Evolutionary conservation across 2,113 vertebrate genomes (phyloP).

Genomic region (Limanda limanda): DNA sequence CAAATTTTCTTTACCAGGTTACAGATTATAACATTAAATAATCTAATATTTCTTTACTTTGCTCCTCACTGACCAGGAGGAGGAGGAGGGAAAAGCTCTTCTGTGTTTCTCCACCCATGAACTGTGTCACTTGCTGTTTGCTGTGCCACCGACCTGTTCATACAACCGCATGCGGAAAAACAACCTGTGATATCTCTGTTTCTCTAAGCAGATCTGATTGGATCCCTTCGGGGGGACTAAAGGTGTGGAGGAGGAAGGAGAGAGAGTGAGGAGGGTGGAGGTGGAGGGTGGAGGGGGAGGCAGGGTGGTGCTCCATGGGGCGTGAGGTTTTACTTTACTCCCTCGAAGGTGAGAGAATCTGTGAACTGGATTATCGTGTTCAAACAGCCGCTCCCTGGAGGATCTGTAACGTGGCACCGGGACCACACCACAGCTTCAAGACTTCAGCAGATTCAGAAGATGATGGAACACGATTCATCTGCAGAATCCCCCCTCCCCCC

Average conservation of each 20-base stretch:
- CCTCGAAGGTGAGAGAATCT: conserved; percentile 52
- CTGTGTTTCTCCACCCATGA: conserved; percentile 9
- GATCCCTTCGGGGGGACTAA: conserved; percentile 31
- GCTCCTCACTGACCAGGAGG: not conserved
- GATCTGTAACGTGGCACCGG: not conserved
- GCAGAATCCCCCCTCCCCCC: not conserved
- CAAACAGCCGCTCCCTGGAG: conserved; percentile 34
- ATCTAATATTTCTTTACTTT: not conserved
- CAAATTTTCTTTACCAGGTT: not conserved
- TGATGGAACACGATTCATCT: not conserved
- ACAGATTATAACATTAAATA: not conserved
- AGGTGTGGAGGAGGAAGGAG: conserved; percentile 9
- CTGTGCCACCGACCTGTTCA: not conserved
- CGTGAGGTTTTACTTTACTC: conserved; percentile 28
- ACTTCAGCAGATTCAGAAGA: conserved; percentile 49
- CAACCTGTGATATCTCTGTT: conserved; percentile 28
- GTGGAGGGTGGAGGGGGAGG: no score
- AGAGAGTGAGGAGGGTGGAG: not conserved
- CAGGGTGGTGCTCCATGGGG: no score
- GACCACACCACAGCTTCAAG: conserved; percentile 11
- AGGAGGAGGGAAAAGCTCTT: conserved; percentile 5
- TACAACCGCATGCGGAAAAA: conserved; percentile 9
- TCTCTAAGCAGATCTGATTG: conserved; percentile 52
- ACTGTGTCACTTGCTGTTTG: conserved; percentile 16
- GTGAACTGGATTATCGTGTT: conserved; percentile 51